Conservation (phyloP, 2,113 vertebrate genomes). For the Dissostichus mawsoni region DNA sequence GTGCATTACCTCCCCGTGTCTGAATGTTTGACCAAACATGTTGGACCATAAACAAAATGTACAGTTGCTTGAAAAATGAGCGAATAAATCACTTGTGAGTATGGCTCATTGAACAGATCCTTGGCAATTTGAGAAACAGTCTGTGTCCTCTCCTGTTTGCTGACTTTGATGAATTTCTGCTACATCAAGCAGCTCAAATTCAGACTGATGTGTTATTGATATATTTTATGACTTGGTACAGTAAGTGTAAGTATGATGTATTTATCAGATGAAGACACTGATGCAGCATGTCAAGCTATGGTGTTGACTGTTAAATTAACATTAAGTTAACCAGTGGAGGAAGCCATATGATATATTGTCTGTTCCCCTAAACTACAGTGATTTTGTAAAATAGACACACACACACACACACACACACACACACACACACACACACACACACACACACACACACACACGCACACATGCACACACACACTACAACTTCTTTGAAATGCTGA, state of each 20-base stretch:
- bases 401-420: too few relatives aligned
- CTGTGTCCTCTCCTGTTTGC: constrained; percentile 71
- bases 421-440: too few relatives aligned
- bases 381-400: too few relatives aligned
- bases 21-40: constrained; percentile 51
- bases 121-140: constrained; percentile 59
- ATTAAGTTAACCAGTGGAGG: neutral
- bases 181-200: constrained; percentile 68
- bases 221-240: constrained; percentile 41
- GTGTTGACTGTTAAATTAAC: constrained; percentile 13
- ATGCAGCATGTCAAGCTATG: constrained; percentile 1
- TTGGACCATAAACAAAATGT: constrained; percentile 50
- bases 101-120: constrained; percentile 79
- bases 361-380: too few relatives aligned
- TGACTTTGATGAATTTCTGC: constrained; percentile 79
- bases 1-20: neutral
- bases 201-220: constrained; percentile 74
- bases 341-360: too few relatives aligned
- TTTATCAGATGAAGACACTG: constrained; percentile 27
- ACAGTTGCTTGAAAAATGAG: constrained; percentile 55
- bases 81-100: constrained; percentile 69
- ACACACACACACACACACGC: neutral
- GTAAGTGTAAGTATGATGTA: constrained; percentile 35
- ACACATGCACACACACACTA: too few relatives aligned
- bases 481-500: constrained; percentile 1